Percentiles rank a stretch among this genome's conserved stretches.
Evolutionary conservation across 2,888 invertebrate genomes (phyloP).

Genomic region (Euclidia mi): DNA sequence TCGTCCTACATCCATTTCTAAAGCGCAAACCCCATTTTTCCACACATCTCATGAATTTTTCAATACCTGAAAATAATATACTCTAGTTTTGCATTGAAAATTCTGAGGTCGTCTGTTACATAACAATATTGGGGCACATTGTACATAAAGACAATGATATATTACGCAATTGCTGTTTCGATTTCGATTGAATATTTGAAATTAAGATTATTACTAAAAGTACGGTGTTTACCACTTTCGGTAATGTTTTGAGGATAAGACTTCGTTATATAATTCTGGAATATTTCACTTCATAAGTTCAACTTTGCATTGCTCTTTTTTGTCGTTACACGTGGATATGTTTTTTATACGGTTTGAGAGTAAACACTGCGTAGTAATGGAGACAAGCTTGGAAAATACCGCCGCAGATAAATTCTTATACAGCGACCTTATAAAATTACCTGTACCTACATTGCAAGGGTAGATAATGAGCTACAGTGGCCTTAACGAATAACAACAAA

Average conservation of each 20-base stretch:
- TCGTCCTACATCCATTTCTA: neutral
- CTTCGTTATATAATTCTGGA: too few relatives aligned
- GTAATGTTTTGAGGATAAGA: too few relatives aligned
- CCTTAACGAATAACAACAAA: too few relatives aligned
- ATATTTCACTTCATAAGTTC: too few relatives aligned
- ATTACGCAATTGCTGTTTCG: too few relatives aligned
- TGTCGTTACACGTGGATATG: neutral
- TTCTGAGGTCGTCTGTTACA: conserved; percentile 27
- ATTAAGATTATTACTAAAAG: neutral
- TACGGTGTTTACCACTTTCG: neutral
- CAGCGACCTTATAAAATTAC: too few relatives aligned
- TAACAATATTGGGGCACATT: conserved; percentile 6
- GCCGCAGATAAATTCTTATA: too few relatives aligned
- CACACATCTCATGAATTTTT: conserved; percentile 24
- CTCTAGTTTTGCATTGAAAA: conserved; percentile 20
- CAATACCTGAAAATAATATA: conserved; percentile 13
- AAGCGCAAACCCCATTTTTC: conserved; percentile 10
- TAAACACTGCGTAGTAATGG: too few relatives aligned
- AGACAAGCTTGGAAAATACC: too few relatives aligned
- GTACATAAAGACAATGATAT: neutral
- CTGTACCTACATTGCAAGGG: too few relatives aligned
- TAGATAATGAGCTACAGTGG: too few relatives aligned
- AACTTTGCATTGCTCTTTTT: neutral
- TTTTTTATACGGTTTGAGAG: neutral
- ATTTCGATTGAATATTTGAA: neutral